Evolutionary conservation across 2,888 invertebrate genomes (phyloP), one percentile per base, ranked within the genome.

Genomic region (Miltochrista miniata): DNA sequence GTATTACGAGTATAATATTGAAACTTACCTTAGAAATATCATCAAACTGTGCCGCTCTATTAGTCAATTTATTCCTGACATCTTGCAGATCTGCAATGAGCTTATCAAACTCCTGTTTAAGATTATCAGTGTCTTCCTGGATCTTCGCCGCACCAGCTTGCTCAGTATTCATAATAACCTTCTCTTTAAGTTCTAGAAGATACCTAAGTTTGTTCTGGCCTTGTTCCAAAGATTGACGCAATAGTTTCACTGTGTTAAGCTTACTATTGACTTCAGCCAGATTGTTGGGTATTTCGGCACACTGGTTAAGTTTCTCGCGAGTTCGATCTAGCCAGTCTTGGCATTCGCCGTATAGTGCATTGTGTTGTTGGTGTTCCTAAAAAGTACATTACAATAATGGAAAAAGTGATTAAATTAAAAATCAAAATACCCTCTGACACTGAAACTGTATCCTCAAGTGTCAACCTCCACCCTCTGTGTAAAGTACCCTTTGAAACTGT

Each of bases 241-340:
- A 93, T 14, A 95, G 94, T 90, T 98, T 97, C 0, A 98, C 95
- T 0, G 95, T 95, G 70, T 96, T 96, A 1, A 98, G 85, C 79
- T 97, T 97, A 67, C 94, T 95, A 77, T 97, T 96, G 11, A 98
- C 96, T 83, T 98, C 98, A 47, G 94, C 93, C 40, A 97, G 85
- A 0, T 95, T 96, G 67, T 95, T 96, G 0, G 97, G 96, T 57
- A 96, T 94, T 70, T 96, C 95, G 46, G 94, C 94, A 63, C 97
- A 96, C 68, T 96, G 95, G 60, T 94, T 94, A 0, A 98, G 93
- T 73, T 97, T 97, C 63, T 97, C 97, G 34, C 96, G 93, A 0
- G 97, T 98, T 54, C 96, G 94, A 67, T 97, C 97, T 24, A 98
- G 94, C 97, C 98, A 98, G 71, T 97, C 96, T 75, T 96, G 96